Base-by-base conservation (phyloP, 2,888 invertebrate species). In the Diarsia rubi region DNA sequence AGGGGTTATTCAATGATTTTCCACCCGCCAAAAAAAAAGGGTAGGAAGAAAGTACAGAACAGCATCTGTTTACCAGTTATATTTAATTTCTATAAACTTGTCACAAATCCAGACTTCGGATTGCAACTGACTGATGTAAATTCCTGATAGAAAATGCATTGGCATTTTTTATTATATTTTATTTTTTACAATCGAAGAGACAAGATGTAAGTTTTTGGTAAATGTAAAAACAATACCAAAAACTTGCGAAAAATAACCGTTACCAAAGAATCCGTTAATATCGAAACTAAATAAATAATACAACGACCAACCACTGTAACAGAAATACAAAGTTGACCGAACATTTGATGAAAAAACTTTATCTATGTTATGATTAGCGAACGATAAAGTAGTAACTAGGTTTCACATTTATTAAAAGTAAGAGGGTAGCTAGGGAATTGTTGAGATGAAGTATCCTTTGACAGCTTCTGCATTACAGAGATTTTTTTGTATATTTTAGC, bases 271-370 rank as follows among this genome's bases (percentile, higher is more conserved):
- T 82, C 27, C 24, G 16, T 44, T 19, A 19, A 57, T 19, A 82
- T 14, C 19, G 0, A 44, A 69, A 73, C 49, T 45, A 14, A 69
- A 73, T 49, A 47, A 57, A 79, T 45, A 62, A 63, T 42, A 62
- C 52, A 16, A 76, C 21, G 6, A 71, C 3, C 24, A 68, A 69
- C 59, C 59, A 37, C 37, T 62, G 42, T 75, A 27, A 72, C 60
- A 11, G 12, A 71, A 65, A 49, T 42, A 62, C 68, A 62, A 78
- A 82, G 66, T 83, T 74, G 16, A 69, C 59, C 60, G 47, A 85
- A 83, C 81, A 89, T 86, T 85, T 86, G 83, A 90, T 90, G 89
- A 90, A 90, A 90, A 90, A 90, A 90, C 76, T 89, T 90, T 65
- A 19, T n/a, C 62, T 42, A 42, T 57, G 59, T 78, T 78, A 75